Percentiles rank a stretch among this genome's conserved stretches.
Evolutionary conservation across 2,113 vertebrate species (phyloP).

Genomic region (Platysternon megacephalum): DNA sequence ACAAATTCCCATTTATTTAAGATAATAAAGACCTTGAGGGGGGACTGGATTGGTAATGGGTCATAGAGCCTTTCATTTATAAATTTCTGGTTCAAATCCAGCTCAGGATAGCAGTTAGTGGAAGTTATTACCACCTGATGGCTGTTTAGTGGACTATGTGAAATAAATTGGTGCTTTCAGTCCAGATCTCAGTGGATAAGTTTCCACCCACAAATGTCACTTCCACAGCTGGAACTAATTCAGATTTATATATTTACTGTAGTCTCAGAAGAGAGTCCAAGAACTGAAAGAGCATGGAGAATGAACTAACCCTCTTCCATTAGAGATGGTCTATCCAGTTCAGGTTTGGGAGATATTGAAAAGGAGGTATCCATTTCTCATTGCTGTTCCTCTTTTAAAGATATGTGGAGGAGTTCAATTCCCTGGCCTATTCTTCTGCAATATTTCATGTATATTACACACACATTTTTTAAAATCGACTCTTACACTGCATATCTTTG

Average conservation of each 20-base stretch:
- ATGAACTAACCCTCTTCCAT: background rate
- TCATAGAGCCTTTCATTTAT: conserved; percentile 25
- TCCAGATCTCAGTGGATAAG: background rate
- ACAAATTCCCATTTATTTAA: background rate
- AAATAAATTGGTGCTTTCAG: background rate
- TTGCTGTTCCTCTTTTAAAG: background rate
- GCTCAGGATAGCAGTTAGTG: background rate
- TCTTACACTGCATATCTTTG: background rate
- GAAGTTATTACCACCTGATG: background rate
- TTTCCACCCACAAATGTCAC: background rate
- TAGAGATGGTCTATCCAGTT: background rate
- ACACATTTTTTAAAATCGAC: background rate
- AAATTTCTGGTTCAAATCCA: background rate
- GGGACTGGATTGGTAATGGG: conserved; percentile 8
- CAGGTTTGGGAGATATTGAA: background rate
- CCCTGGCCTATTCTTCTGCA: background rate
- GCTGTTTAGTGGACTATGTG: background rate
- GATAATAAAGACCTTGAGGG: background rate
- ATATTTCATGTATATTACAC: background rate
- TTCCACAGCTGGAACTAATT: background rate
- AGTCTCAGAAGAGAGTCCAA: background rate
- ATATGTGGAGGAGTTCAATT: background rate
- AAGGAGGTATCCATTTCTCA: background rate
- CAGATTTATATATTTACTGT: background rate
- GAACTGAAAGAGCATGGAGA: background rate